These are phyloP conservation scores for Drosophila ficusphila DNA, from an alignment of 1,140 invertebrate genomes.

Conservation along the genomic window DNA sequence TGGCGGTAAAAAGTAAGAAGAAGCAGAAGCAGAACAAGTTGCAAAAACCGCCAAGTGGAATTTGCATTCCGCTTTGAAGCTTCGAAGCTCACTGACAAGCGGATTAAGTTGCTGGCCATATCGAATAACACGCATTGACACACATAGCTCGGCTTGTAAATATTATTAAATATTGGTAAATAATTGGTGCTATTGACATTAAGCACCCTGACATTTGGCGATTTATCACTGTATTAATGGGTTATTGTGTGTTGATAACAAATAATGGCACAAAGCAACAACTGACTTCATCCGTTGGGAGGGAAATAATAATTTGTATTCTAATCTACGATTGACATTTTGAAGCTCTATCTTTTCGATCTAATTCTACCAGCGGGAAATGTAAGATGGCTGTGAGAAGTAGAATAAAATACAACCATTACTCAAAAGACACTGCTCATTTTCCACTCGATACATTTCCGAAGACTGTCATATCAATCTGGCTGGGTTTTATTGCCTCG, in stretches of 20 bases:
- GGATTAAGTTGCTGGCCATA: slow-evolving; percentile 33
- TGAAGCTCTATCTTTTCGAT: too few species aligned
- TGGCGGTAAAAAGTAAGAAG: background rate
- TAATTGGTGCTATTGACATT: slow-evolving; percentile 4
- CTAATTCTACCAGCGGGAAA: too few species aligned
- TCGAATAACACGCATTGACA: slow-evolving; percentile 39
- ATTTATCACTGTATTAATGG: slow-evolving; percentile 1
- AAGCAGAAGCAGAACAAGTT: slow-evolving; percentile 19
- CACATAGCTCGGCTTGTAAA: slow-evolving; percentile 25
- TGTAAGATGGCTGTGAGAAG: background rate
- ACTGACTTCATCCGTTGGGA: too few species aligned
- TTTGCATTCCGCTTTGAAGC: slow-evolving; percentile 35
- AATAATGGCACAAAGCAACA: background rate
- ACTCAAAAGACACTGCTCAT: background rate
- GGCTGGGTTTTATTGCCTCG: slow-evolving; percentile 17
- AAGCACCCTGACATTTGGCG: slow-evolving; percentile 10
- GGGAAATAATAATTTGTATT: background rate
- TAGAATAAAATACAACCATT: background rate
- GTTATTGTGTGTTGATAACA: background rate
- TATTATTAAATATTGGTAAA: slow-evolving; percentile 25
- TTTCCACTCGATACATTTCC: background rate
- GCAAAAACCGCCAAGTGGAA: slow-evolving; percentile 23
- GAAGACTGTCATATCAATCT: slow-evolving; percentile 20
- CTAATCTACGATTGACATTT: background rate
- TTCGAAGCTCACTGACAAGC: slow-evolving; percentile 22